Conservation (phyloP, 2,888 invertebrate genomes). For the Lepidochitona cinerea region DNA sequence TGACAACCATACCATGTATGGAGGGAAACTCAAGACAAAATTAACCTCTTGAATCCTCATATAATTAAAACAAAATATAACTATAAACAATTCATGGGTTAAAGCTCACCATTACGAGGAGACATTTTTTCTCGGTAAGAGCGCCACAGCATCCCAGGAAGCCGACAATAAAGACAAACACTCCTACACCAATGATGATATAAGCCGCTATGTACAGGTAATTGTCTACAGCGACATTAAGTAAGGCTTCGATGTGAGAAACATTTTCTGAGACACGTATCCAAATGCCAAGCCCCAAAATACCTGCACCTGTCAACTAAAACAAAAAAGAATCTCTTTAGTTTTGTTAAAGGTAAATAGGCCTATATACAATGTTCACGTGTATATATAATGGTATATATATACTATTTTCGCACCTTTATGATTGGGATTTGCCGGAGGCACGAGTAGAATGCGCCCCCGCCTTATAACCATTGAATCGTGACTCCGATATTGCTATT, state of each 20-base stretch:
- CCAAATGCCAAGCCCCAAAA: constrained; percentile 75
- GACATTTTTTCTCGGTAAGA: constrained; percentile 73
- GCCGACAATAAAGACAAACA: constrained; percentile 74
- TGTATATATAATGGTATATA: too few species aligned
- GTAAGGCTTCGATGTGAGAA: constrained; percentile 73
- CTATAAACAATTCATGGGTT: background rate
- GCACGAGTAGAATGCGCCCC: too few species aligned
- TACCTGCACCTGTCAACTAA: constrained; percentile 75
- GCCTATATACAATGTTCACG: too few species aligned
- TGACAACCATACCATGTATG: too few species aligned
- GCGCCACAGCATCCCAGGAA: constrained; percentile 77
- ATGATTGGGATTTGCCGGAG: too few species aligned
- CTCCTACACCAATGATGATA: constrained; percentile 74
- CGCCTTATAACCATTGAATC: too few species aligned
- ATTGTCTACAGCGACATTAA: constrained; percentile 71
- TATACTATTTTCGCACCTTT: too few species aligned
- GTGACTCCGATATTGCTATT: too few species aligned
- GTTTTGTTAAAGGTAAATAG: too few species aligned
- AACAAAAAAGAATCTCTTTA: too few species aligned
- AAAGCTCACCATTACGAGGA: constrained; percentile 71
- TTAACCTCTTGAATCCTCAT: too few species aligned
- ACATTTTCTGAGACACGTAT: constrained; percentile 74
- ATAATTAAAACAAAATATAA: background rate
- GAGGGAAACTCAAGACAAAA: too few species aligned
- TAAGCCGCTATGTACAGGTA: constrained; percentile 72